Base-by-base conservation (phyloP, 2,888 invertebrate species). In the Herminia tarsipennalis region DNA sequence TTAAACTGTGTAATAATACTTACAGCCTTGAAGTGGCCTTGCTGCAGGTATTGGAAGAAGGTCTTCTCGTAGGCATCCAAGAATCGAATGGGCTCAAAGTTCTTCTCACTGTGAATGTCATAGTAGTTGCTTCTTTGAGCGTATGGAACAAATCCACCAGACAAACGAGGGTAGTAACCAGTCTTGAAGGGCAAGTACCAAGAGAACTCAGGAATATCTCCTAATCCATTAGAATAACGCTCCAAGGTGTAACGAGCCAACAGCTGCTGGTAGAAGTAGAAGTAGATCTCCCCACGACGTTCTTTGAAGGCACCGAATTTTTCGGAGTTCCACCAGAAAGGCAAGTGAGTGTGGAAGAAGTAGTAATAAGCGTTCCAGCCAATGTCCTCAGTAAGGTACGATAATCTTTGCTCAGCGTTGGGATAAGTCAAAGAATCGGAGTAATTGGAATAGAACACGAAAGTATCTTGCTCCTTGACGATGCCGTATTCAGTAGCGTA, bases 361-460 rank as follows among this genome's bases (percentile, higher is more conserved):
- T 92, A 93, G 86, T 95, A 95, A 81, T 92, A 94, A 0, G 92
- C 72, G 80, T 94, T 95, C 67, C 94, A 82, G 46, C 94, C 95
- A 62, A 95, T 86, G 66, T 95, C 95, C 73, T 95, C 95, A 12
- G 93, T 94, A 81, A 95, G 94, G 81, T 95, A 95, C 25, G 93
- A 88, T 42, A 95, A 61, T 45, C 89, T 92, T 66, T 92, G 90
- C 64, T 95, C 94, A 1, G 88, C 73, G 58, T 93, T 92, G 59
- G 86, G 89, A 65, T 92, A 92, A 54, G 86, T 78, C 22, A 73
- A 72, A 14, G 89, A 70, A 61, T 89, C 92, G 6, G 93, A 93
- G 64, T 94, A 94, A 75, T 94, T 94, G 8, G 92, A 85, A 41
- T 92, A 92, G 67, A 92, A 86, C 13, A 92, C 78, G 59, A 87